phyloP scores from a whole-genome alignment of 1,140 invertebrate species.

The Conus ventricosus region DNA sequence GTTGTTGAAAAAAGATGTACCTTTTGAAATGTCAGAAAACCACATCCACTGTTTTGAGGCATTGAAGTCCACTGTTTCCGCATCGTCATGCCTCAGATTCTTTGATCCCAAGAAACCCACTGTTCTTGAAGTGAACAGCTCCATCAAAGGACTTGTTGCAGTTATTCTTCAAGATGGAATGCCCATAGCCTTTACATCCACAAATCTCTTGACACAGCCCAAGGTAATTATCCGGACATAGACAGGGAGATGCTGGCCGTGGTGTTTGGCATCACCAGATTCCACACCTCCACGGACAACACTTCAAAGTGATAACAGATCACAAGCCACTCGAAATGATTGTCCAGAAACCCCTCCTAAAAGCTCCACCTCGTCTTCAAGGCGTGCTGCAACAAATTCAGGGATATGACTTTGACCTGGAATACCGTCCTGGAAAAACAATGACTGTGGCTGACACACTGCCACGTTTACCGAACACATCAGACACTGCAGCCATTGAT shows the following conservation, averaged over 20 bases:
- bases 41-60: constrained; percentile 29
- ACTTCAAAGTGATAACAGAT: constrained; percentile 44
- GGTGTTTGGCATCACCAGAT: constrained; percentile 72
- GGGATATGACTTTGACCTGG: constrained; percentile 72
- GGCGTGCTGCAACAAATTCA: constrained; percentile 73
- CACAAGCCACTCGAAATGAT: constrained; percentile 73
- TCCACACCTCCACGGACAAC: constrained; percentile 71
- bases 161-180: constrained; percentile 73
- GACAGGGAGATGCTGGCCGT: constrained; percentile 76
- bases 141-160: constrained; percentile 69
- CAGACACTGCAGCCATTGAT: background rate
- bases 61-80: constrained; percentile 30
- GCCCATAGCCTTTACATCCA: constrained; percentile 74
- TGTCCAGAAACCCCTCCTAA: constrained; percentile 70
- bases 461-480: constrained; percentile 10
- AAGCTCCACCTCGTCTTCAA: constrained; percentile 72
- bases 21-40: constrained; percentile 32
- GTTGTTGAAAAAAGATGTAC: constrained; percentile 39
- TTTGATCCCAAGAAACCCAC: constrained; percentile 39
- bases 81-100: constrained; percentile 24
- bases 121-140: constrained; percentile 42
- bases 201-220: constrained; percentile 68
- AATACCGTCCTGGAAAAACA: constrained; percentile 69
- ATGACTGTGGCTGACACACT: constrained; percentile 69
- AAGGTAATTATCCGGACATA: constrained; percentile 74